Base-by-base conservation (phyloP, 2,888 invertebrate genomes). In the Torymus aiolomorphi region DNA sequence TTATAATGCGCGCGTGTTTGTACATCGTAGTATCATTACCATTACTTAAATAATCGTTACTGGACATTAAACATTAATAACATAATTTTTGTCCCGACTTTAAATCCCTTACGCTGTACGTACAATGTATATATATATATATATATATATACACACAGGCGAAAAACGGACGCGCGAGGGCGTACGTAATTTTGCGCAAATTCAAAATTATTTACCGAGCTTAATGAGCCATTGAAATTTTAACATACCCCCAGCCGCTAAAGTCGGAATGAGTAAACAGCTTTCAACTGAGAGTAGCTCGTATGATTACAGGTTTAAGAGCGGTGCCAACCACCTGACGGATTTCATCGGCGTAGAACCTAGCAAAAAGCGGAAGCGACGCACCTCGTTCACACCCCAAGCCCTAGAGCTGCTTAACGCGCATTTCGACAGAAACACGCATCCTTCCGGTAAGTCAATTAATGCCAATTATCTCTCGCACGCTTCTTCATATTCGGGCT, bases 331-430 rank as follows among this genome's bases (percentile, higher is more conserved):
- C 90, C 97, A 97, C 90, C 93, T 98, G 86, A 97, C 97, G 82
- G 98, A 98, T 89, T 98, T 98, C 91, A 97, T 97, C 86, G 98
- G 98, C 56, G 97, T 97, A 90, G 98, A 98, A 90, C 97, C 98
- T 4, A 97, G 97, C 81, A 98, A 98, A 92, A 98, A 98, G 89
- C 93, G 98, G 87, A 98, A 98, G 92, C 92, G 98, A 86, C 94
- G 98, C 87, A 98, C 98, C 56, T 98, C 98, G 0, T 98, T 98
- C 92, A 98, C 98, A 4, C 98, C 98, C 0, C 97, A 98, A 91
- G 98, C 98, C 14, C 91, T 98, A 87, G 98, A 98, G 91, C 92
- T 98, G 82, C 93, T 98, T 80, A 98, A 98, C 91, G 96, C 97
- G 78, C 97, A 98, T 91, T 98, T 98, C 89, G 97, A 98, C 91